Evolutionary conservation across 1,140 invertebrate species (phyloP).

Genomic region (Cydia splendana): DNA sequence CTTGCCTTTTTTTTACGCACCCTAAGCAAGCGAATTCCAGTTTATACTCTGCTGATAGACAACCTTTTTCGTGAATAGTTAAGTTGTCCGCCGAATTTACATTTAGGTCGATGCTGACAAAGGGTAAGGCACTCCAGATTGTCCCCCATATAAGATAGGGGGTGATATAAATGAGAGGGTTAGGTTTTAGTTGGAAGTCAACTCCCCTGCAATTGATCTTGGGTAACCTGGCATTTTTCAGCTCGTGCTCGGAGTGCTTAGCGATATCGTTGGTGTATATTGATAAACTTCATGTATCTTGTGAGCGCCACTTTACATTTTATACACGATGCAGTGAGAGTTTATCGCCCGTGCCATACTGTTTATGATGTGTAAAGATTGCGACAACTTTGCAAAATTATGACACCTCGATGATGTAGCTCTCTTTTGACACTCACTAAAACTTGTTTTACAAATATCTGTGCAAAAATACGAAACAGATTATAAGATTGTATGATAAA

Average conservation of each 20-base stretch:
- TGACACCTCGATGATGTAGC: neutral
- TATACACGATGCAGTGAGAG: slow-evolving; percentile 20
- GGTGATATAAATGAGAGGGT: slow-evolving; percentile 28
- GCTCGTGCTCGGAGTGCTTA: slow-evolving; percentile 10
- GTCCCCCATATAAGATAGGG: slow-evolving; percentile 12
- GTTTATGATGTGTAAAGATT: slow-evolving; percentile 23
- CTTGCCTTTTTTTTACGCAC: neutral
- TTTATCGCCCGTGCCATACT: slow-evolving; percentile 14
- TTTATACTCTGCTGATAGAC: slow-evolving; percentile 24
- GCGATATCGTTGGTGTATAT: slow-evolving; percentile 2
- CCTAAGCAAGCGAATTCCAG: neutral
- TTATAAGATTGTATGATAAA: neutral
- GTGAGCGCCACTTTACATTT: slow-evolving; percentile 15
- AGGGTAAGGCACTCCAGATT: slow-evolving; percentile 14
- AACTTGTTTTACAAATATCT: neutral
- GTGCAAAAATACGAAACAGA: neutral
- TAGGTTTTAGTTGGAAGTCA: slow-evolving; percentile 18
- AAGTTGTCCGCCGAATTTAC: slow-evolving; percentile 29
- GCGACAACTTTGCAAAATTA: neutral
- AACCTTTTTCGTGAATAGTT: slow-evolving; percentile 31
- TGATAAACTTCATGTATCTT: slow-evolving; percentile 8
- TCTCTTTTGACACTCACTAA: neutral
- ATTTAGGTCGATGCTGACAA: slow-evolving; percentile 33
- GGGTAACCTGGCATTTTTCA: slow-evolving; percentile 28
- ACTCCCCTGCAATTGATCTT: slow-evolving; percentile 28